Evolutionary conservation across 2,888 invertebrate genomes (phyloP), one percentile per base, ranked within the genome.

Genomic region (Chromoteleia sp.): DNA sequence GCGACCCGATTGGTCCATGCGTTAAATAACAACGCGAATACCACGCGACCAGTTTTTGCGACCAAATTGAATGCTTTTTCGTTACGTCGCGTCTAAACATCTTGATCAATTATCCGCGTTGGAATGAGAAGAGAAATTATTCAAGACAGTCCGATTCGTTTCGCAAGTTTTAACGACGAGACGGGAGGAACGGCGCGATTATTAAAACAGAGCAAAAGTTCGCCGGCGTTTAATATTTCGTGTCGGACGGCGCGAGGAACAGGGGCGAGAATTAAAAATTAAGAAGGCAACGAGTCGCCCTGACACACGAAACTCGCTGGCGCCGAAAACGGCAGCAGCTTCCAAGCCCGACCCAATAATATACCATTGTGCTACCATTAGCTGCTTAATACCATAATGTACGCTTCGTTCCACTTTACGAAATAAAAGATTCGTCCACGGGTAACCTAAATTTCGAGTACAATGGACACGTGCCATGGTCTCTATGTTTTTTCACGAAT

Each of bases 311-410:
- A 91, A 89, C 91, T 87, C 83, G 70, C 84, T 87, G 91, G 90
- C 91, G 90, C 90, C 91, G 87, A 85, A 67, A 82, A 83, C 83
- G 83, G 82, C 79, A 77, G 85, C 81, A 77, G 85, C 81, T 75
- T 83, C 83, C 88, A 88, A 89, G 86, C 87, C 83, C 84, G 84
- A 83, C 86, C 88, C 89, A 90, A 89, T 90, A 90, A 90, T 89
- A 90, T 89, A 88, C 89, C 87, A 90, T 90, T 90, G 89, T 90
- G 88, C 87, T 86, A 86, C 90, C 89, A 90, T 91, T 90, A 90
- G 89, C 86, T 85, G 84, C 83, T 85, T 86, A 89, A 88, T 85
- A 80, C 82, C 75, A 65, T 65, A 74, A 74, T 61, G 43, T 54
- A 56, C 63, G 50, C 71, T 70, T 45, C 50, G 68, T 41, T 58